A percentile compares a stretch with the other conserved stretches of the same genome.
phyloP scores from a whole-genome alignment of 2,797 vertebrate genomes.

The Rachycentron canadum region DNA sequence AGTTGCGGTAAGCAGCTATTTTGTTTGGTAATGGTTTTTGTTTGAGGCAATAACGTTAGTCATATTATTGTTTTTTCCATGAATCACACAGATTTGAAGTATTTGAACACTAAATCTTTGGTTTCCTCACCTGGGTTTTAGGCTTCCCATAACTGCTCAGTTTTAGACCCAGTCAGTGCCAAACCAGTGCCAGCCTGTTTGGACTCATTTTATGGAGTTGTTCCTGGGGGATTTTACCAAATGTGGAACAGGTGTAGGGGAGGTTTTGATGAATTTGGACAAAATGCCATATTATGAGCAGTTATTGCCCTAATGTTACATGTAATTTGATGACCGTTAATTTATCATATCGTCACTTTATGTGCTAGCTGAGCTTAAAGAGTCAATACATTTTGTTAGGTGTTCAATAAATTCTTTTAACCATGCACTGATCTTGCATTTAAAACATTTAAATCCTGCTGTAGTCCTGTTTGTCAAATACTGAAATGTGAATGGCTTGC shows the following conservation, averaged over 20 bases:
- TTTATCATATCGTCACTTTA: not conserved
- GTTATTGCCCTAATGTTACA: not conserved
- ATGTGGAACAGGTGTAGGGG: not conserved
- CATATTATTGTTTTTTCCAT: not conserved
- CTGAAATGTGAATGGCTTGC: not conserved
- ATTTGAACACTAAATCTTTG: not conserved
- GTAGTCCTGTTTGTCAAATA: not conserved
- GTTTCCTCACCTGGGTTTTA: slow-evolving; percentile 20
- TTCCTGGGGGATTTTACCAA: slow-evolving; percentile 26
- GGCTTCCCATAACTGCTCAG: not conserved
- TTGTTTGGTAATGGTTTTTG: not conserved
- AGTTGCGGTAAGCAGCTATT: too few relatives aligned
- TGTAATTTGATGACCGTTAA: not conserved
- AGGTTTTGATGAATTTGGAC: not conserved
- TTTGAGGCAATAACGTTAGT: not conserved
- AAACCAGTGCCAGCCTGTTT: not conserved
- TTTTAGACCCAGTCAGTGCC: slow-evolving; percentile 27
- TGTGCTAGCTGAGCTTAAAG: not conserved
- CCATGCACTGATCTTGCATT: not conserved
- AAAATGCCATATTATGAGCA: not conserved
- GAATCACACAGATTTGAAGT: not conserved
- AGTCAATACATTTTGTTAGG: not conserved
- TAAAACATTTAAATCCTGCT: not conserved
- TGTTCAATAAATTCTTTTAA: not conserved
- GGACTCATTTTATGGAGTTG: slow-evolving; percentile 9